Percentiles rank a stretch among this genome's conserved stretches.
phyloP scores from a whole-genome alignment of 2,888 invertebrate species.

The Pyrgus malvae region DNA sequence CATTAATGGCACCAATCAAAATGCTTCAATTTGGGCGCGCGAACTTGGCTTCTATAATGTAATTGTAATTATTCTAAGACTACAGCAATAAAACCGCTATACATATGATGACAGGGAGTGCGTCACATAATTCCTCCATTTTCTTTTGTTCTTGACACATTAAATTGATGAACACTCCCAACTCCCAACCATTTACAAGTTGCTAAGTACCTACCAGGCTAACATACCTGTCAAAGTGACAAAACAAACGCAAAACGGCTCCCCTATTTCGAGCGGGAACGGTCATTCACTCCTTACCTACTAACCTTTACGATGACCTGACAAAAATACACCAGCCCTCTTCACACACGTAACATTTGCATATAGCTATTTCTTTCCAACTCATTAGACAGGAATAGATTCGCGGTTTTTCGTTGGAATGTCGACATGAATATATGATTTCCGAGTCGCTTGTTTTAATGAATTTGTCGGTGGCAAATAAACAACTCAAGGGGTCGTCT shows the following conservation, averaged over 20 bases:
- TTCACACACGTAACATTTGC: conserved; percentile 13
- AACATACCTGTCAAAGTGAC: conserved; percentile 4
- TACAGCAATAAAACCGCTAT: too few species aligned
- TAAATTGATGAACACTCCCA: too few species aligned
- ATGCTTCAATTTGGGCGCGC: too few species aligned
- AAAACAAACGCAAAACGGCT: conserved; percentile 7
- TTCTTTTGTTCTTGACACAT: too few species aligned
- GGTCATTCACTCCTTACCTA: conserved; percentile 51
- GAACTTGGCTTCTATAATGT: too few species aligned
- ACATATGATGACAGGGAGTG: too few species aligned
- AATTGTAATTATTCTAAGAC: too few species aligned
- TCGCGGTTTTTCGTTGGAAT: conserved; percentile 8
- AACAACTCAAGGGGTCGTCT: too few species aligned
- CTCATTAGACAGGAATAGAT: conserved; percentile 13
- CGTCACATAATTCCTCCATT: too few species aligned
- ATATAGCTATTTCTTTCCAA: conserved; percentile 17
- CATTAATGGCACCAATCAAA: too few species aligned
- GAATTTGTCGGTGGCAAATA: not conserved
- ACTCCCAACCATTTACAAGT: too few species aligned
- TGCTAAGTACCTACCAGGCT: too few species aligned
- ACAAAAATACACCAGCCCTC: conserved; percentile 23
- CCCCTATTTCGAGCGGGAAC: conserved; percentile 54
- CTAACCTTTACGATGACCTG: conserved; percentile 36
- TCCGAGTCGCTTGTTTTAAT: not conserved
- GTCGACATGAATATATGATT: conserved; percentile 5